A percentile compares a stretch with the other conserved stretches of the same genome.
These are phyloP conservation scores for Cebidichthys violaceus DNA, from an alignment of 2,113 vertebrate species.

Conservation along the genomic window DNA sequence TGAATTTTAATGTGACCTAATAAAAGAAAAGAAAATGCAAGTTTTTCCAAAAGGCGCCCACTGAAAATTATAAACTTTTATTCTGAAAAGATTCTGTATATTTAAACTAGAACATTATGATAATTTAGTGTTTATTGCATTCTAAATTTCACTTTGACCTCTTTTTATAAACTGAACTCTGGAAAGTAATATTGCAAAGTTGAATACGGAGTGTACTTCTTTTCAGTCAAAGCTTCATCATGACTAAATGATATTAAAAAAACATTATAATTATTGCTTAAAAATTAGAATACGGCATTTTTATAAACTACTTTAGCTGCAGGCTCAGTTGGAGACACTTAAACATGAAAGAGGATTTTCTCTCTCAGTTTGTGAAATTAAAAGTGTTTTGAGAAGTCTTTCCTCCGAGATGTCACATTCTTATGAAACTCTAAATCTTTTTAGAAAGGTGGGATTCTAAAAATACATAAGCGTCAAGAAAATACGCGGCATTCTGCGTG, in stretches of 20 bases:
- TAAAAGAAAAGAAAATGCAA: constrained; percentile 14
- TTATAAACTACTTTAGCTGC: background rate
- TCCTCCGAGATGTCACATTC: background rate
- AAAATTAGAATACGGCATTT: constrained; percentile 6
- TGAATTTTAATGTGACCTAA: background rate
- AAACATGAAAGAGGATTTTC: background rate
- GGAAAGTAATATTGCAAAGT: constrained; percentile 2
- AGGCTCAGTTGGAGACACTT: constrained; percentile 11
- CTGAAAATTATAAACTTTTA: constrained; percentile 20
- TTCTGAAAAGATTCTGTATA: background rate
- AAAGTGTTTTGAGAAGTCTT: constrained; percentile 2
- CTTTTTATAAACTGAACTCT: constrained; percentile 10
- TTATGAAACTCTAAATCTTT: constrained; percentile 15
- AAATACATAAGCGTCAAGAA: constrained; percentile 1
- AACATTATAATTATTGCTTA: background rate
- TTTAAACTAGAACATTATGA: background rate
- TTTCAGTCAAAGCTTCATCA: background rate
- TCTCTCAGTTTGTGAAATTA: constrained; percentile 1
- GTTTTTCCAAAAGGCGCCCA: background rate
- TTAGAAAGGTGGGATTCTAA: background rate
- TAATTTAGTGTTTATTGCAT: background rate
- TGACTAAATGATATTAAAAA: constrained; percentile 1
- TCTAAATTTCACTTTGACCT: background rate
- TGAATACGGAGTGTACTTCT: background rate
- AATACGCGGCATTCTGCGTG: background rate